phyloP scores from a whole-genome alignment of 2,113 vertebrate genomes.

The Aphelocoma coerulescens region DNA sequence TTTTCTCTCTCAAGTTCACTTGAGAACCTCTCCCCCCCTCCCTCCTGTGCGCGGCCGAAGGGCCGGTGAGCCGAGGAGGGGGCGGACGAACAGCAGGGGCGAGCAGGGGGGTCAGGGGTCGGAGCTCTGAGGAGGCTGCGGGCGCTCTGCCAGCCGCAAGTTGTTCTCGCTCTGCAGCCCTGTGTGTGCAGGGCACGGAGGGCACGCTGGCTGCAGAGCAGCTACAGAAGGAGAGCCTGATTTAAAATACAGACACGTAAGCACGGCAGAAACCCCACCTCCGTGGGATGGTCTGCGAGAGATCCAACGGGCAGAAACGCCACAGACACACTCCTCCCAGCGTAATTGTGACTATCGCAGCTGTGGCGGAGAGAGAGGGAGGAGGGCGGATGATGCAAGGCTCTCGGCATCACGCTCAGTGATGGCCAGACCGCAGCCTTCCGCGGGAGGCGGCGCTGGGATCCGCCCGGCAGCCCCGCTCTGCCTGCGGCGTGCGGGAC shows the following conservation, averaged over 20 bases:
- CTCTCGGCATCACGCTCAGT: background rate
- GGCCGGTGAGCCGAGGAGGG: accelerated
- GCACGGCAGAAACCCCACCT: conserved; percentile 30
- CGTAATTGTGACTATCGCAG: background rate
- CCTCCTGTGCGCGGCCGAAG: accelerated
- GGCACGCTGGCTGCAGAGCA: background rate
- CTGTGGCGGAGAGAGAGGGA: background rate
- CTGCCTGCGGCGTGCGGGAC: background rate
- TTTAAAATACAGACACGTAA: conserved; percentile 13
- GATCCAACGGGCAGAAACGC: background rate
- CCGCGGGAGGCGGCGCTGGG: background rate
- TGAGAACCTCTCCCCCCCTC: background rate
- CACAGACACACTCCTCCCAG: conserved; percentile 13
- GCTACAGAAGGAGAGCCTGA: background rate
- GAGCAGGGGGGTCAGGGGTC: background rate
- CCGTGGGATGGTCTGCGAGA: background rate
- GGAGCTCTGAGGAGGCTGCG: background rate
- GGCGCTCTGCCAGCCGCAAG: background rate
- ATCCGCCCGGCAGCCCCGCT: background rate
- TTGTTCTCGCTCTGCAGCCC: background rate
- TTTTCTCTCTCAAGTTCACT: background rate
- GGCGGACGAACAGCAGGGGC: accelerated
- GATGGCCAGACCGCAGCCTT: background rate
- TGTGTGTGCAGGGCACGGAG: accelerated
- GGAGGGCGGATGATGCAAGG: conserved; percentile 44